Base-by-base conservation (phyloP, 2,797 vertebrate genomes). In the Vultur gryphus region DNA sequence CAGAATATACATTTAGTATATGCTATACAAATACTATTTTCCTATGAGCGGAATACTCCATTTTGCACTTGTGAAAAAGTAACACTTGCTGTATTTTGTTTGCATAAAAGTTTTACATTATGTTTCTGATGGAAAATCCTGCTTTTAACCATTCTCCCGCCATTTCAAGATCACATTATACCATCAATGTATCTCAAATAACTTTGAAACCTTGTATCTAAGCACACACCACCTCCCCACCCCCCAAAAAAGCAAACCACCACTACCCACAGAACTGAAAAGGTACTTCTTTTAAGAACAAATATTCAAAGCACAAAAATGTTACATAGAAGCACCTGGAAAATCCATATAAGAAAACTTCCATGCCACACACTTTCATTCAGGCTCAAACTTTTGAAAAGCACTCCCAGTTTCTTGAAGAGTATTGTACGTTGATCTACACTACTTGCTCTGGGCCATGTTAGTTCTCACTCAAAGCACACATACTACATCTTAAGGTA, bases 141-240 rank as follows among this genome's bases (percentile, higher is more conserved):
- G 8, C 33, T 83, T 73, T 62, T 46, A 61, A 58, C 31, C 10
- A 33, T 44, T 52, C 19, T 65, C 62, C 9, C 41, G 57, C 10
- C 44, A 33, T 58, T 89, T 83, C 64, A 89, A 92, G 41, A 84
- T 54, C 18, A 58, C 18, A 28, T 66, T 59, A 39, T n/a, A 59
- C 2, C 43, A 84, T 14, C 26, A 37, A 20, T 7, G 14, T 4
- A 54, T 39, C 39, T 64, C 39, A 64, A 73, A 24, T 49, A 87
- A 46, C 35, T 86, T 61, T 24, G 28, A 46, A 49, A 77, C 13
- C 52, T 29, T 59, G 28, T 39, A 16, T 49, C 41, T 61, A 83
- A 85, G 20, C n/a, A 62, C 19, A 39, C 28, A 29, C 4, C 10
- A 18, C 19, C 2, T 0, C 3, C 14, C 9, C 29, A 43, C 0